Percentiles rank a stretch among this genome's conserved stretches.
Evolutionary conservation across 2,888 invertebrate species (phyloP).

Genomic region (Acleris cristana): DNA sequence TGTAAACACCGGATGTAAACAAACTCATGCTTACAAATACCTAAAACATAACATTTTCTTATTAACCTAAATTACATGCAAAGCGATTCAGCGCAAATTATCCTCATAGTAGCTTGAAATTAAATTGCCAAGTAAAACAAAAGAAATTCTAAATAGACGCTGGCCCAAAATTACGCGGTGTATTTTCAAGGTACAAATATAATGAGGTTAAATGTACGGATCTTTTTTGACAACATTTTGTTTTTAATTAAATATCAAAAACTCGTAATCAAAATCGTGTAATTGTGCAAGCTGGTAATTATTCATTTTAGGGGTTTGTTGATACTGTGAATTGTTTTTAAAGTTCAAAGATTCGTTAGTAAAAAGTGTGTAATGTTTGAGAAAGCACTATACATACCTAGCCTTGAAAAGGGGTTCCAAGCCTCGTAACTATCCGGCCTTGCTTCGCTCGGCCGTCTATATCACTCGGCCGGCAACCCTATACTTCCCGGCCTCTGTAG

Average conservation of each 20-base stretch:
- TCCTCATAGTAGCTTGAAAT: constrained; percentile 5
- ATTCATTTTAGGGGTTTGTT: neutral
- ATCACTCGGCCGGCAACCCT: too few species aligned
- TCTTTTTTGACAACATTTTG: neutral
- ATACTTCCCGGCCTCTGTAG: too few species aligned
- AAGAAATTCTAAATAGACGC: constrained; percentile 24
- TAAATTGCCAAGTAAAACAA: constrained; percentile 18
- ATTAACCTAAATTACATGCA: constrained; percentile 13
- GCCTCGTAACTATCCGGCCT: too few species aligned
- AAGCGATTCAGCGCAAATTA: constrained; percentile 21
- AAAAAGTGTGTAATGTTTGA: too few species aligned
- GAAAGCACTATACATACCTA: too few species aligned
- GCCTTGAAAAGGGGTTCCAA: too few species aligned
- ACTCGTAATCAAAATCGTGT: neutral
- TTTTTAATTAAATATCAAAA: neutral
- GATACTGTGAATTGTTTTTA: too few species aligned
- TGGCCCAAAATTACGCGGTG: constrained; percentile 7
- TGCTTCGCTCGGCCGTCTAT: too few species aligned
- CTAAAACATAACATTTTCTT: constrained; percentile 13
- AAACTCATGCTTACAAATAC: neutral
- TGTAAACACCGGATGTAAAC: neutral
- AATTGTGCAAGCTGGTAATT: neutral
- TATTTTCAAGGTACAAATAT: neutral
- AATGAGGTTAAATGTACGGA: neutral
- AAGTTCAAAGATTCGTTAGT: too few species aligned